Conservation (phyloP, 1,140 invertebrate species). For the Coptotermes formosanus region DNA sequence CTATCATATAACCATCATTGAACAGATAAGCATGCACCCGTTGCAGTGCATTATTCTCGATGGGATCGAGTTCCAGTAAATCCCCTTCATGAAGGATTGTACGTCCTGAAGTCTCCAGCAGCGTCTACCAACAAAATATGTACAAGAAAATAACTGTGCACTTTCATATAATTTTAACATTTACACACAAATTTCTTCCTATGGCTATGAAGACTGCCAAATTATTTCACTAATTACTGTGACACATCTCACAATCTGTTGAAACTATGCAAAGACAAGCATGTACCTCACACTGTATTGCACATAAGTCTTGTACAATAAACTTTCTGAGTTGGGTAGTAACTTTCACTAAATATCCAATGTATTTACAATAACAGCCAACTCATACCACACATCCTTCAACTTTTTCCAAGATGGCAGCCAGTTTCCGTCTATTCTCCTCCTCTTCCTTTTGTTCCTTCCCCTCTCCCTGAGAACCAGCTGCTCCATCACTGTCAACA, state of each 20-base stretch:
- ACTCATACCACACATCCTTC: slow-evolving; percentile 60
- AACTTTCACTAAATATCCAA: no score
- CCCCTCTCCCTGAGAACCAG: slow-evolving; percentile 53
- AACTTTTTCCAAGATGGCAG: slow-evolving; percentile 80
- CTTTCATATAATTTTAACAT: no score
- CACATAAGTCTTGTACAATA: no score
- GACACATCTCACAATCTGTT: no score
- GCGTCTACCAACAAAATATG: slow-evolving; percentile 42
- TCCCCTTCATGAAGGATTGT: slow-evolving; percentile 86
- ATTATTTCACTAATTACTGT: no score
- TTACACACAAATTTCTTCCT: no score
- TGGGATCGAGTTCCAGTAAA: slow-evolving; percentile 82
- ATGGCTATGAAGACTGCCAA: no score
- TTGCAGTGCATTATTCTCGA: slow-evolving; percentile 82
- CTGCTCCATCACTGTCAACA: slow-evolving; percentile 46
- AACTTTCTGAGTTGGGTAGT: no score
- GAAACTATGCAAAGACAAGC: no score
- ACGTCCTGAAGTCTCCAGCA: slow-evolving; percentile 72
- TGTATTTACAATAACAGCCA: no score
- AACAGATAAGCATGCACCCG: slow-evolving; percentile 91
- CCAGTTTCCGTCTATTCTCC: slow-evolving; percentile 68
- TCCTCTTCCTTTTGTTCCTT: slow-evolving; percentile 65
- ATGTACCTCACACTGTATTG: no score
- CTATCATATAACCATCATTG: slow-evolving; percentile 79
- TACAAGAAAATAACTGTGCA: background rate